These are phyloP conservation scores for Aphrocallistes beatrix DNA, from an alignment of 37 sponge, comb jelly and placozoan species.

Conservation along the genomic window DNA sequence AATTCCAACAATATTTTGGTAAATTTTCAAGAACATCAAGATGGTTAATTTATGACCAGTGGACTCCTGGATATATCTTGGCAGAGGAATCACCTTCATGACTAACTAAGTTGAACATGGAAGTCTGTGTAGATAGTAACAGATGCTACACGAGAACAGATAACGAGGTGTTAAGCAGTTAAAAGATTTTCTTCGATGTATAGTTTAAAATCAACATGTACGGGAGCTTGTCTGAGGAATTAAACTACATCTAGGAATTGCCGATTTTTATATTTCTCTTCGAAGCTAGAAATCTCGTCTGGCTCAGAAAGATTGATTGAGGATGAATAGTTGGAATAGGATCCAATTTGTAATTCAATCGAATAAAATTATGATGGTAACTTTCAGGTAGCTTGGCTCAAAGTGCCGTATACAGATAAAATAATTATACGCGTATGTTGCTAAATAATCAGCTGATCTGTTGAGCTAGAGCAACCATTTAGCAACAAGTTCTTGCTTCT, in stretches of 20 bases:
- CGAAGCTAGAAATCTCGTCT: background rate
- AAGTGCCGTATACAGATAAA: background rate
- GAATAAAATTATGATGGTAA: background rate
- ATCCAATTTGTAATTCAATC: background rate
- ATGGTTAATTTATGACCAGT: conserved; percentile 1
- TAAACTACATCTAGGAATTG: background rate
- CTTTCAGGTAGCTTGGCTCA: background rate
- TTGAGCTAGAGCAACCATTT: background rate
- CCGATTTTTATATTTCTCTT: background rate
- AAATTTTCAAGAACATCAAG: conserved; percentile 2
- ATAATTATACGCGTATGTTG: conserved; percentile 1
- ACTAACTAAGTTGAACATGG: conserved; percentile 9
- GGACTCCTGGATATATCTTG: background rate
- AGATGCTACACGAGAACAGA: background rate
- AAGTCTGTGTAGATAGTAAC: background rate
- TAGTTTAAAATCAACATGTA: background rate
- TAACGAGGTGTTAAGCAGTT: conserved; percentile 5
- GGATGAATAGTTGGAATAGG: background rate
- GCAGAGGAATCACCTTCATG: background rate
- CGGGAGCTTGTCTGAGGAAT: background rate
- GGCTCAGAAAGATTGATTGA: background rate
- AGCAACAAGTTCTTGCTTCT: background rate
- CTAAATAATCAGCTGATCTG: background rate
- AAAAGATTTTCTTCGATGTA: background rate
- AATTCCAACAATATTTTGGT: background rate